Conservation (phyloP, 2,888 invertebrate species). For the Cactoblastis cactorum region DNA sequence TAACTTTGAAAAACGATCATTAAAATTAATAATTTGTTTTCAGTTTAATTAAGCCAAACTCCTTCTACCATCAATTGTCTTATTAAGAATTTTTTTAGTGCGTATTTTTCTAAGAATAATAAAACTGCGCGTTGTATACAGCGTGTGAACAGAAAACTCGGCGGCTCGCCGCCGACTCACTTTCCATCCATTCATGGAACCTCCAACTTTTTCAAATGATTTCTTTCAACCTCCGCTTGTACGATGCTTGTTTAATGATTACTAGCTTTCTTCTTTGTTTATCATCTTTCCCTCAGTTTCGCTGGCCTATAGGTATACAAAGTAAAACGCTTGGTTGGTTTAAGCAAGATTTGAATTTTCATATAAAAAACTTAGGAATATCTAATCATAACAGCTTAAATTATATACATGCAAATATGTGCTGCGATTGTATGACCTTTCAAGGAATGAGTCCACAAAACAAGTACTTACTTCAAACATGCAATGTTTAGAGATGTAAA, state of each 20-base stretch:
- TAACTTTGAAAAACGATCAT: no score
- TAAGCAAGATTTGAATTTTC: neutral
- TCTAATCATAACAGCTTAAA: no score
- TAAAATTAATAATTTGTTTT: no score
- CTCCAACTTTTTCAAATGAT: conserved; percentile 70
- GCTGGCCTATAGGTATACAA: neutral
- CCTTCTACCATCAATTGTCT: no score
- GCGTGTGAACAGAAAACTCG: conserved; percentile 73
- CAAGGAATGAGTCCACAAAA: neutral
- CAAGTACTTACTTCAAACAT: neutral
- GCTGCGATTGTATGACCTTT: no score
- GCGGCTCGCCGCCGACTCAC: conserved; percentile 61
- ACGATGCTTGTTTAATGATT: conserved; percentile 45
- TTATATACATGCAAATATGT: no score
- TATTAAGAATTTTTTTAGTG: neutral
- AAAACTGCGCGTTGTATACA: conserved; percentile 40
- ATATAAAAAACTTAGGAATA: no score
- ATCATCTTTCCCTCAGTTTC: conserved; percentile 24
- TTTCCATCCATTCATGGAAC: conserved; percentile 76
- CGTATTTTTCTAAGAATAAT: conserved; percentile 38
- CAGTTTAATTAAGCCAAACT: no score
- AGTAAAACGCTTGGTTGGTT: neutral
- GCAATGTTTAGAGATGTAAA: neutral
- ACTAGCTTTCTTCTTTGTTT: conserved; percentile 64
- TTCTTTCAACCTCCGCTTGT: conserved; percentile 62